Evolutionary conservation across 2,113 vertebrate species (phyloP), one percentile per base, ranked within the genome.

Genomic region (Clarias gariepinus): DNA sequence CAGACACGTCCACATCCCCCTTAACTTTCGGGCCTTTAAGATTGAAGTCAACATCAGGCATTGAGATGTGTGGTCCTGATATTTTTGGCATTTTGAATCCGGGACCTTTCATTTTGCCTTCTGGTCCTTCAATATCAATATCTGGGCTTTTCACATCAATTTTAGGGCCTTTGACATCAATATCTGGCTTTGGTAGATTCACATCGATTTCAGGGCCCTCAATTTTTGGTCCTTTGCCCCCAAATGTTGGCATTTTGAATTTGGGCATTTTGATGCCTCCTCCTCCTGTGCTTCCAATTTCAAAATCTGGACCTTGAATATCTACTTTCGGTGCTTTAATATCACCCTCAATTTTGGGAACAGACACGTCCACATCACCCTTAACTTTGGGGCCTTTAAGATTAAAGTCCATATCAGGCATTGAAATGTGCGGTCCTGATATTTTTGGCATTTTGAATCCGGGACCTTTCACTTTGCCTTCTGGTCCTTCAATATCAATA

Each of bases 21-120:
- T 25, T 88, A 21, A 85, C 0, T 80, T 90, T 91, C 2, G 90
- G 88, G 1, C 94, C 93, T 90, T 88, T 92, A 47, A 94, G 36
- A 73, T 91, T 86, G 0, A 93, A n/a, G 0, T 90, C 90, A 2
- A 91, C 0, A 0, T 95, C 92, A 19, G 94, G 94, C 93, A 94
- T 92, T 1, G 92, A 91, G 0, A 94, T 83, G 2, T 94, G 92
- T 3, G 92, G 93, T 0, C 93, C 89, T 0, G 92, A 94, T 1
- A 95, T 77, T 0, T 94, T 93, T 0, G 95, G 95, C 94, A 95
- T 93, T 60, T 94, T 94, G 0, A 95, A 86, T 69, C 94, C 94
- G 0, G 90, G 87, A 8, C 83, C 88, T 25, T 91, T 88, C 6
- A 92, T 7, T 10, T 89, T 89, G 36, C 91, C 81, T 9, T 85